Base-by-base conservation (phyloP, 2,797 vertebrate genomes). In the Merluccius polli region DNA sequence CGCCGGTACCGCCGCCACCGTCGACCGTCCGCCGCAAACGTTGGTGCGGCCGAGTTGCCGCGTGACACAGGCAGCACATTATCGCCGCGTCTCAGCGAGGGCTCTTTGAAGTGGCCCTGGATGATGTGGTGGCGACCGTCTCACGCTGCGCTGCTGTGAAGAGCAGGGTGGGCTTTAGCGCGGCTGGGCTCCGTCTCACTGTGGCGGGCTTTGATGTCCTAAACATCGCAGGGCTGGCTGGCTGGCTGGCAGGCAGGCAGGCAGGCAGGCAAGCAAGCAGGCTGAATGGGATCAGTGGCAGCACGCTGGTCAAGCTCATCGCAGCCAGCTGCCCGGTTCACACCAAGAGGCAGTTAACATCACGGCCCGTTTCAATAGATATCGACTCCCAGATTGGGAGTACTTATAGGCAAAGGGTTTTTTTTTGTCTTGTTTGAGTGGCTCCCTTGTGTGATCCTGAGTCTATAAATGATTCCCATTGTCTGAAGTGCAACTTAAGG, bases 201-300 rank as follows among this genome's bases (percentile, higher is more conserved):
- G 89, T 79, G 88, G 82, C 87, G 86, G 84, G 86, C 90, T 93
- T 92, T 93, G 90, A 92, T 89, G 89, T 91, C 72, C 77, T 87
- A 90, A 92, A 92, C 89, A 91, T 84, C 88, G 88, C 86, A 74
- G 87, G 83, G 86, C 84, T 81, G 83, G 84, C 83, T 82, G 81
- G 83, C 87, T 80, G 86, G 84, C 89, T 79, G 52, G 65, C 70
- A 44, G 72, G 59, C 67, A 35, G 73, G 75, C 75, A 79, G 44
- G 87, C 77, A 21, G 75, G 75, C n/a, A 73, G 79, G 75, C 38
- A 80, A 72, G 80, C 48, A 76, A 72, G 81, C 75, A 48, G 81
- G 4, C 81, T 89, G 85, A 89, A 90, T 89, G 87, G 89, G 87
- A 90, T 92, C 87, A 89, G 88, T 84, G 82, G 87, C 87, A 86